Evolutionary conservation across 2,113 vertebrate genomes (phyloP), one percentile per base, ranked within the genome.

Genomic region (Campylomormyrus numenius): DNA sequence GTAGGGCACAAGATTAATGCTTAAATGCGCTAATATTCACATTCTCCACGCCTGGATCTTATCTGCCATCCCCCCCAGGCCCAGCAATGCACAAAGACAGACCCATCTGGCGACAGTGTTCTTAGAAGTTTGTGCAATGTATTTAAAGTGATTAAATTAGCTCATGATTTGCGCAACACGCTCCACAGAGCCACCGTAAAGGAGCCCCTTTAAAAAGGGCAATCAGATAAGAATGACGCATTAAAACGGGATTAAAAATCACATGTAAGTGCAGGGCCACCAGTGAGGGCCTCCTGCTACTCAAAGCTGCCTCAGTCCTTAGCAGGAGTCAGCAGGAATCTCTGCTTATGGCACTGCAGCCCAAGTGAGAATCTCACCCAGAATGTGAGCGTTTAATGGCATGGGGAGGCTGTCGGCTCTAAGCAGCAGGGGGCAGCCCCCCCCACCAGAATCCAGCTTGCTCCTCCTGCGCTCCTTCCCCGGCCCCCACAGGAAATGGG

Each of bases 141-240:
- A 53, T 49, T 53, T 83, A 39, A 56, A 27, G 49, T 7, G 74
- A 80, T 83, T 89, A 84, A 53, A 31, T 89, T 52, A 53, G 46
- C 31, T 84, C 42, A 3, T 52, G 17, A 56, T 89, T 77, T 39
- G 49, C 39, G 24, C 27, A 8, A 77, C 31, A 42, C 31, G 74
- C 19, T 56, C 49, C 21, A 4, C 9, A 50, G 49, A 56, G 6
- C 87, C 24, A 15, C 27, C 8, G 45, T 45, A 46, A 80, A 11
- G 11, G 48, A n/a, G 27, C 3, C 21, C 5, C 49, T 58, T 58
- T 85, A 85, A 85, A 89, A 89, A 45, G 17, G 39, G 5, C 15
- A 24, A 85, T 89, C 50, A 85, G 80, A 89, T 89, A 62, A 85
- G 52, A 89, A 62, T 17, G 21, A 10, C 15, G 39, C 53, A 85